Evolutionary conservation across 92 coral and sea anemone species (phyloP), one percentile per base, ranked within the genome.

Genomic region (Porites divaricata): DNA sequence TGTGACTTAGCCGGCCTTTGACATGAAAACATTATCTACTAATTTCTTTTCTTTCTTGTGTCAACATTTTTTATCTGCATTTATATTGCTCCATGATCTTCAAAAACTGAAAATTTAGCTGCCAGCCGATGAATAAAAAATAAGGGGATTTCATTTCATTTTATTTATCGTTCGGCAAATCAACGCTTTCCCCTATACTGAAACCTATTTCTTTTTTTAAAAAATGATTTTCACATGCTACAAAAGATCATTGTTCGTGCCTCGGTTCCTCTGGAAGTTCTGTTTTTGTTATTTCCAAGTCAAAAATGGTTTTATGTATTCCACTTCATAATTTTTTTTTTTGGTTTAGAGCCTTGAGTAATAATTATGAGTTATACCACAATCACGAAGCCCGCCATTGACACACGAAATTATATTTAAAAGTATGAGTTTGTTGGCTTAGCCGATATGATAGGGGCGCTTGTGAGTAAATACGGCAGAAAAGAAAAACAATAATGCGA

Each of bases 21-120:
- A 41, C 9, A 17, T 71, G 57, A 45, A 24, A 21, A 45, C 41
- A 19, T 71, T 71, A 17, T 17, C 2, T 28, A 48, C 10, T 19
- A 71, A 45, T 71, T 71, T 41, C 50, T 71, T 48, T n/a, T 49
- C 25, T 22, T 11, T 71, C 75, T 71, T 71, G 15, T 71, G 75
- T 71, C 54, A 23, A 71, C 75, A 48, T 71, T 71, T 53, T 6
- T 10, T 71, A 7, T 48, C 23, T 71, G 75, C 57, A 19, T 71
- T 41, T 71, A 35, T 35, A 35, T 35, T 35, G 45, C 59, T 54
- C 10, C 59, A 54, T 54, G 16, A 54, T 2, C 12, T 54, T 15
- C 59, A 54, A 54, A 35, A 35, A 35, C 45, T 35, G 45, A 54
- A 15, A 54, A 54, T 54, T 54, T 54, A 9, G 12, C 16, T 54